Evolutionary conservation across 2,113 vertebrate genomes (phyloP).

Genomic region (Tychaedon coryphoeus): DNA sequence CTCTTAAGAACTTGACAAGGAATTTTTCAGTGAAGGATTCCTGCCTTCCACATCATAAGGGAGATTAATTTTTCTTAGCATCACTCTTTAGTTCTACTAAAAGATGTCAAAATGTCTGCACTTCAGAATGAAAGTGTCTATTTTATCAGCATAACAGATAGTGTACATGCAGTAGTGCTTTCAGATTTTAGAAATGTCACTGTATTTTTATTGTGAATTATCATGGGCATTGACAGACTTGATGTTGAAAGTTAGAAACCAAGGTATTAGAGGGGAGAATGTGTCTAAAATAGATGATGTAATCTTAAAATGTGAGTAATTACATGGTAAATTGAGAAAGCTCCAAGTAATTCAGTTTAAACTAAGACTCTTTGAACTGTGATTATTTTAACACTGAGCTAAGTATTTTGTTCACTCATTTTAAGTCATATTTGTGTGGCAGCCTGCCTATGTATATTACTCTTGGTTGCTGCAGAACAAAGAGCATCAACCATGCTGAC

Average conservation of each 20-base stretch:
- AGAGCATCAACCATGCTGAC: not conserved
- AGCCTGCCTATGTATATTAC: not conserved
- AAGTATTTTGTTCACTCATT: not conserved
- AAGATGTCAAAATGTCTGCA: slow-evolving; percentile 1
- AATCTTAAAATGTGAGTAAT: not conserved
- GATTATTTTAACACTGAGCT: not conserved
- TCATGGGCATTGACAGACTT: not conserved
- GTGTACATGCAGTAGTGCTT: not conserved
- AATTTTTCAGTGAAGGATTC: not conserved
- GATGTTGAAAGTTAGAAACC: not conserved
- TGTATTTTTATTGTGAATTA: not conserved
- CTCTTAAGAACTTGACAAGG: not conserved
- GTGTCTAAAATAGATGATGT: not conserved
- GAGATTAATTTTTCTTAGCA: not conserved
- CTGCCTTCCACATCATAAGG: not conserved
- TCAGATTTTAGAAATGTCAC: not conserved
- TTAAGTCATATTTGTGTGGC: not conserved
- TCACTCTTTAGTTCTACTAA: not conserved
- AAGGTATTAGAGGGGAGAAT: not conserved
- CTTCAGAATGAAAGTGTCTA: not conserved
- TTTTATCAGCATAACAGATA: not conserved
- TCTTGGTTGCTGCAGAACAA: not conserved
- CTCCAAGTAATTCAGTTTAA: not conserved
- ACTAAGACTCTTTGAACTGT: not conserved
- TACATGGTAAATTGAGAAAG: not conserved